Evolutionary conservation across 2,888 invertebrate genomes (phyloP), one percentile per base, ranked within the genome.

Genomic region (Brachyptera putata): DNA sequence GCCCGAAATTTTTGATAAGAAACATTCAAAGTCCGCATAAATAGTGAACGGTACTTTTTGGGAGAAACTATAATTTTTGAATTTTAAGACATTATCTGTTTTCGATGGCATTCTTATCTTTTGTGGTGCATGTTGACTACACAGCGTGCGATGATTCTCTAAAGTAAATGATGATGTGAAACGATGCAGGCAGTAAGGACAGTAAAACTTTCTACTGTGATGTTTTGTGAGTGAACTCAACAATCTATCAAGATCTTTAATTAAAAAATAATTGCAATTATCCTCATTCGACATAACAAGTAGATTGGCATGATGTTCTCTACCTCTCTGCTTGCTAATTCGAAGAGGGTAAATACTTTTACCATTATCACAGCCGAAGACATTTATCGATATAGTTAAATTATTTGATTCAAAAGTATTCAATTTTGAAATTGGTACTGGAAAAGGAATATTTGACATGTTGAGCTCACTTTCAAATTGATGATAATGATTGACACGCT

Each of bases 261-360:
- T 30, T 7, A 7, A 64, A 21, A 58, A 63, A 62, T 58, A 67
- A 61, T 68, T 66, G 37, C 53, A 58, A 24, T 18, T 53, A 14
- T 18, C 34, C 9, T 9, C 53, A 50, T 58, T 16, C 24, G 58
- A 62, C 30, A 30, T 30, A 30, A 7, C 5, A 5, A 30, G 30
- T 30, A 30, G 30, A 11, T 30, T 30, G 11, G 43, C 43, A 43
- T 43, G 43, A 4, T n/a, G 14, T 16, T 18, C 3, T 18, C 16
- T 2, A 2, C 21, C 11, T n/a, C 43, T 16, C n/a, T n/a, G n/a
- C 16, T n/a, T 18, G 3, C 18, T 21, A 18, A 43, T 43, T 5
- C 43, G 14, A 11, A 43, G 43, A 43, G 43, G 21, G 21, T 18
- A 43, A 18, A 43, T 43, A 18, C 43, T n/a, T n/a, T 7, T 30